Percentiles rank a stretch among this genome's conserved stretches.
phyloP scores from a whole-genome alignment of 1,140 invertebrate species.

The Charaxes varanes region DNA sequence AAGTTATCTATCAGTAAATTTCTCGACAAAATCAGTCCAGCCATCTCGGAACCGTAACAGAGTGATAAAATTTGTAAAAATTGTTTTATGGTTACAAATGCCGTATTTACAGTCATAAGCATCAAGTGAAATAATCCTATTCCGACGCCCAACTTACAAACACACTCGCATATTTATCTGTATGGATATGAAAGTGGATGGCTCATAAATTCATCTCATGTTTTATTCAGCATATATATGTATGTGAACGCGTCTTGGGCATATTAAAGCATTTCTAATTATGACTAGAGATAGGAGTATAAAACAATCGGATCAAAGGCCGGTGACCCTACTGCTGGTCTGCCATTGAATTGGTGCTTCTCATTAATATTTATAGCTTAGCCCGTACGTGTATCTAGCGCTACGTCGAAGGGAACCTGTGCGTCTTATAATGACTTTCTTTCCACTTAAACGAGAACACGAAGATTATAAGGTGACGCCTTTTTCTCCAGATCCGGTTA shows the following conservation, averaged over 20 bases:
- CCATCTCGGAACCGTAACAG: too few relatives aligned
- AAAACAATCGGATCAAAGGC: constrained; percentile 60
- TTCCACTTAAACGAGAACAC: constrained; percentile 26
- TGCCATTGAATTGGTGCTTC: constrained; percentile 48
- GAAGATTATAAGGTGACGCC: constrained; percentile 25
- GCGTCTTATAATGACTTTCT: constrained; percentile 38
- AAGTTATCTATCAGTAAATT: too few relatives aligned
- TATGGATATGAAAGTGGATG: too few relatives aligned
- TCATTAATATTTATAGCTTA: constrained; percentile 65
- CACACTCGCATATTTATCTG: too few relatives aligned
- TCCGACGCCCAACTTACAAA: too few relatives aligned
- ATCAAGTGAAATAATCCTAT: too few relatives aligned
- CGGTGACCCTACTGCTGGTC: constrained; percentile 50
- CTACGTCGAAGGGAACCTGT: constrained; percentile 48
- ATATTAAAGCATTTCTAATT: constrained; percentile 59
- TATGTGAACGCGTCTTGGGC: constrained; percentile 24
- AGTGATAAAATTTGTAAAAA: too few relatives aligned
- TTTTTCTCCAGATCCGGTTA: too few relatives aligned
- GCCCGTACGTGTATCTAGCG: constrained; percentile 42
- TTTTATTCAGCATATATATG: constrained; percentile 47
- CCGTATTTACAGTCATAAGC: too few relatives aligned
- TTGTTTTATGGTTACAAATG: too few relatives aligned
- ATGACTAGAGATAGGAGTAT: constrained; percentile 48
- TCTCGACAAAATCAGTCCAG: too few relatives aligned
- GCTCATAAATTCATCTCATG: constrained; percentile 27